Evolutionary conservation across 2,113 vertebrate genomes (phyloP).

Genomic region (Rhynchomys soricoides): DNA sequence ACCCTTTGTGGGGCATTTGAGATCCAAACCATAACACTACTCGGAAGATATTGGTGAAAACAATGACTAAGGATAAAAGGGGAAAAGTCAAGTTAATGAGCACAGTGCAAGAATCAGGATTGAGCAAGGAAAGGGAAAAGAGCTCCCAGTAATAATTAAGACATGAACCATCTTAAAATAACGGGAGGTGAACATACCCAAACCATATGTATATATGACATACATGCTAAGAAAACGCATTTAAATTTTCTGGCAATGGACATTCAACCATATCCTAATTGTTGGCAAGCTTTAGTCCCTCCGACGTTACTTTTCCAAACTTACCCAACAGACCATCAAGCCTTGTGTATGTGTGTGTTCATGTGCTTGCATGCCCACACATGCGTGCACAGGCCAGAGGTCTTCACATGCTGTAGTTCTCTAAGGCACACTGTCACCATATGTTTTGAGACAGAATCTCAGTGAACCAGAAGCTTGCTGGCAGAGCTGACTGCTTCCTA

Average conservation of each 20-base stretch:
- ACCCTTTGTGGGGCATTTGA: not conserved
- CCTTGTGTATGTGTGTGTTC: not conserved
- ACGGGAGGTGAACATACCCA: conserved; percentile 24
- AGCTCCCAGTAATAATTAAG: not conserved
- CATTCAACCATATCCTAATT: not conserved
- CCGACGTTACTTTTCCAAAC: not conserved
- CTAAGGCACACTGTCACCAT: not conserved
- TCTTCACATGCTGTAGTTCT: not conserved
- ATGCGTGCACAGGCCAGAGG: not conserved
- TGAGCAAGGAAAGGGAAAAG: not conserved
- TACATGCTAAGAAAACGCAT: conserved; percentile 16
- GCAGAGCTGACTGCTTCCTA: not conserved
- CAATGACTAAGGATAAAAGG: conserved; percentile 15
- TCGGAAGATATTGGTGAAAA: not conserved
- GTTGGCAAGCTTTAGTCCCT: conserved; percentile 5
- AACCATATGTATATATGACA: not conserved
- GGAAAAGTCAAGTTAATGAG: not conserved
- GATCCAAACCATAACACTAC: not conserved
- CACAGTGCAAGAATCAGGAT: conserved; percentile 24
- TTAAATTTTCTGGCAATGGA: not conserved
- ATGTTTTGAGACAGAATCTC: not conserved
- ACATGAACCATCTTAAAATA: conserved; percentile 50
- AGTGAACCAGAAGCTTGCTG: not conserved
- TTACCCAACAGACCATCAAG: not conserved
- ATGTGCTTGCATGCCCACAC: not conserved